Evolutionary conservation across 1,140 invertebrate genomes (phyloP), one percentile per base, ranked within the genome.

Genomic region (Panagrolaimus sp.): DNA sequence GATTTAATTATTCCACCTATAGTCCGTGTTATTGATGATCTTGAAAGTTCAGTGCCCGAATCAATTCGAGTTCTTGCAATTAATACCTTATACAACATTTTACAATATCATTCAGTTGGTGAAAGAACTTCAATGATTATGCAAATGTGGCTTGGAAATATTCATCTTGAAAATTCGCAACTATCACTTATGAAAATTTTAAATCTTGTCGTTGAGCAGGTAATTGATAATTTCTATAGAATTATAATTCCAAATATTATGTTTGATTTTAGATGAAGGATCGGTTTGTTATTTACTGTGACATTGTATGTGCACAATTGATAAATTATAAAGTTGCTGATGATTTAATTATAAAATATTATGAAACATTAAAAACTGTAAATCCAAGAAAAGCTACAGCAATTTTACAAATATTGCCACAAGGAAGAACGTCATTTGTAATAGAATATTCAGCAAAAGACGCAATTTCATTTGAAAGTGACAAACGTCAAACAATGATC

Each of bases 1-100:
- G 93, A 98, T 83, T 85, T 98, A 45, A 88, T 99, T 31, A 86
- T 99, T 42, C 94, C 96, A 0, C 92, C 93, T 3, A 91, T 99
- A 47, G 91, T 86, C 3, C 23, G 53, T 16, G 65, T 82, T 42
- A 25, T 81, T 27, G 78, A 81, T 44, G 65, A 78, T 20, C 4
- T 38, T 14, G 67, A 72, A 7, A 51, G 43, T 43, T 16, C n/a
- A n/a, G 63, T 72, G 8, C 44, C 62, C 5, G 53, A 68, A 27
- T 48, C 76, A 13, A 57, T 73, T 16, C 69, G 81, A 14, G 43
- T 66, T 31, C 16, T 46, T 38, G 78, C 78, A 20, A 57, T 82
- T 14, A 75, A 82, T 16, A 78, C 77, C n/a, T 25, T 79, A 31
- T 53, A 74, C n/a, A 42, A 57, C 11, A 61, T 79, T 25, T 69